A percentile compares a stretch with the other conserved stretches of the same genome.
phyloP scores from a whole-genome alignment of 2,797 vertebrate species.

The Poecile montanus region DNA sequence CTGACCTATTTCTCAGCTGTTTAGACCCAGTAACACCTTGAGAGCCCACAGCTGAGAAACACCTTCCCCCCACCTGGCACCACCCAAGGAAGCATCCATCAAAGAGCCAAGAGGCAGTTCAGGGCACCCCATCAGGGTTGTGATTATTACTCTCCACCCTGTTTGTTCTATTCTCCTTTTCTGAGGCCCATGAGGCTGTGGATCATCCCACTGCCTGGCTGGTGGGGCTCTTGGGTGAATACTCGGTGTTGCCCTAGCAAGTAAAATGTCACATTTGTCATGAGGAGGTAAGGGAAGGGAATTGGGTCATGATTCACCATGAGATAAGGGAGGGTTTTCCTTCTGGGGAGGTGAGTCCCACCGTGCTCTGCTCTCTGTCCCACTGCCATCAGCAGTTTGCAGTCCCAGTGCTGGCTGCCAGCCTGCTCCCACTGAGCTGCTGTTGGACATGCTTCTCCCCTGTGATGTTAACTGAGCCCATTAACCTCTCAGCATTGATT shows the following conservation, averaged over 20 bases:
- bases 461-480: not conserved
- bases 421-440: not conserved
- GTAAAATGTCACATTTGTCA: not conserved
- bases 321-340: not conserved
- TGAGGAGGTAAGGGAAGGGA: not conserved
- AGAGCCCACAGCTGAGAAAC: not conserved
- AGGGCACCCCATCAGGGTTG: not conserved
- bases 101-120: not conserved
- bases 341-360: not conserved
- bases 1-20: not conserved
- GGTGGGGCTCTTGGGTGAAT: not conserved
- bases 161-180: not conserved
- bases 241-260: not conserved
- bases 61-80: not conserved
- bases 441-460: not conserved
- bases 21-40: not conserved
- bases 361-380: not conserved
- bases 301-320: not conserved
- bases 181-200: not conserved
- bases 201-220: not conserved
- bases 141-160: not conserved
- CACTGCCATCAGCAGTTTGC: not conserved
- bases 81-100: not conserved
- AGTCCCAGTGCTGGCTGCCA: not conserved
- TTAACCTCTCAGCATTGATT: not conserved